Evolutionary conservation across 2,797 vertebrate species (phyloP), one percentile per base, ranked within the genome.

Genomic region (Merluccius polli): DNA sequence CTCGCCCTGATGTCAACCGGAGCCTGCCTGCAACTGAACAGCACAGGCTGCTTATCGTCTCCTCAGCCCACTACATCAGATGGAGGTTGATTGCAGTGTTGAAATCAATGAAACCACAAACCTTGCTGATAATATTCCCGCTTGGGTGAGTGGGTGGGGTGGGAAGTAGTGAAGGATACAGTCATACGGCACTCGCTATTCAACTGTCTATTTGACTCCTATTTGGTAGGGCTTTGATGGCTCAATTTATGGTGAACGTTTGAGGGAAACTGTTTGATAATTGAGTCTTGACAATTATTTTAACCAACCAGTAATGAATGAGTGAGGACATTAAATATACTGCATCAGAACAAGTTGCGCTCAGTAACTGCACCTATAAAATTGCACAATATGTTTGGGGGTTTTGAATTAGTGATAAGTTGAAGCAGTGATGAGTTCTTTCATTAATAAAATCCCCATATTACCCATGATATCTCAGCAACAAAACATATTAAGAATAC

Each of bases 61-160:
- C 80, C 84, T 88, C 87, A 83, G 83, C 89, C 90, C 86, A 82
- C 90, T 85, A 91, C 91, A 93, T 89, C 88, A 92, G 91, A 93
- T 93, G 88, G 84, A 75, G 83, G 83, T 88, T 89, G 91, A 94
- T 92, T 91, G 91, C 89, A 90, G 90, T 79, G 88, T 82, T 84
- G 81, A 89, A 91, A 93, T 92, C 92, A 91, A 92, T 93, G 89
- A 94, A 94, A 92, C 91, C 92, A 90, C 92, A 88, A 90, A 89
- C 89, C 90, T 92, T 86, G 84, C 87, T 89, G 92, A 93, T 94
- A 92, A 91, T 91, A 91, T 86, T 87, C 85, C 88, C 91, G 87
- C 80, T 78, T 85, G 89, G 89, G 87, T 80, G 79, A 79, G 82
- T 78, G 44, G 16, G 44, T 48, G 44, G 44, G 44, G 44, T 3